Base-by-base conservation (phyloP, 2,888 invertebrate species). In the Cheilosia vernalis region DNA sequence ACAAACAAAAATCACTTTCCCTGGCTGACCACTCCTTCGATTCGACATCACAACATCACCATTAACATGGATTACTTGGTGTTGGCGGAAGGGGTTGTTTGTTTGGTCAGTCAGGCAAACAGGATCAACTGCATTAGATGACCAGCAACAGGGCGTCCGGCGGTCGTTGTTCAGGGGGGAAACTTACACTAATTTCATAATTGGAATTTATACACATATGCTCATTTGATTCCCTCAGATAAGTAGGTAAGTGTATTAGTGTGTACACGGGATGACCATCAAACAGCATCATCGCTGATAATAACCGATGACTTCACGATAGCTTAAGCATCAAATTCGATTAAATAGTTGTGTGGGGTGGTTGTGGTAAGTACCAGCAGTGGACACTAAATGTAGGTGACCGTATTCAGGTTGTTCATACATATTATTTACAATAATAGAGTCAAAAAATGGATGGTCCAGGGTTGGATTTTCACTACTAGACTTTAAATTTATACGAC, bases 171-270 rank as follows among this genome's bases (percentile, higher is more conserved):
- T 5, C 30, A 51, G 17, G 37, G 53, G 53, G 19, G 10, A 44
- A 44, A 63, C 61, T 69, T n/a, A 53, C 64, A 49, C 73, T 83
- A 53, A 83, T 83, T 83, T 83, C 79, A 78, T 83, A 83, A 83
- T 83, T 79, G 83, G 72, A 55, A 83, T 83, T 67, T 64, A 78
- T 78, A 58, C 33, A 64, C 27, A 58, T 30, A 49, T 40, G 64
- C 44, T 70, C 63, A 70, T 66, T 67, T 67, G 53, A 74, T 67
- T 74, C 55, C 47, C 47, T 74, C 49, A 19, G 53, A 77, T 64
- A 77, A 64, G 70, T 27, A 27, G 27, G 27, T 60, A 42, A 76
- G 63, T 64, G 76, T 72, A 61, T 55, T 77, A 72, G 66, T 61
- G 60, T 66, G 77, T 49, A 30, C 73, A 55, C 30, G 55, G 67